Evolutionary conservation across 1,140 invertebrate species (phyloP), one percentile per base, ranked within the genome.

Genomic region (Choristoneura fumiferana): DNA sequence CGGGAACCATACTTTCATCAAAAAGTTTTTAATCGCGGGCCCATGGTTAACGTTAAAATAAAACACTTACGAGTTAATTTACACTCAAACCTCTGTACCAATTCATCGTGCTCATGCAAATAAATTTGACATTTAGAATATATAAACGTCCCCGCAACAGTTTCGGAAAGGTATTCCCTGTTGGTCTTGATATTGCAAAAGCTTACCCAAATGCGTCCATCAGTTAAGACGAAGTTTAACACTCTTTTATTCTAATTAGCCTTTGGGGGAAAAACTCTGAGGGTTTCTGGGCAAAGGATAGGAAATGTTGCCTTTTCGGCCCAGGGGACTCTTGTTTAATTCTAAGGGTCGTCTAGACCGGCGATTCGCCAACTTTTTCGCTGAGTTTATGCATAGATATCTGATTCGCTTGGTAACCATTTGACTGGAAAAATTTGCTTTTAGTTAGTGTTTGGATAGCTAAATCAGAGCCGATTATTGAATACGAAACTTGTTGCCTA

Each of bases 231-330:
- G 39, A 78, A 81, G 68, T 81, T 83, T 80, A 78, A 76, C 77
- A 81, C 78, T 85, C 76, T 81, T 82, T 79, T 83, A 81, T 76
- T 78, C 71, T 80, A 83, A 85, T 83, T 85, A 81, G 65, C 63
- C 75, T 67, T 71, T 52, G 34, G 76, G 67, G 78, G 49, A 57
- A 62, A 57, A 78, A 76, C 69, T 78, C 56, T 60, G 61, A 60
- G 71, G 72, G 57, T 52, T 57, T 12, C 37, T 37, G 38, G 55
- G 52, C 17, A 37, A 35, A 29, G 66, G 60, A 69, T 68, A 68
- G 67, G 60, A 70, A 68, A 63, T 60, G 58, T 58, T 61, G 58
- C 45, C 60, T 63, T 43, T 40, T 14, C 35, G 33, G 34, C 57
- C 62, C 60, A n/a, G 12, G 65, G 54, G 67, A 66, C 56, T 36